Conservation (phyloP, 2,113 vertebrate genomes). For the Dolichotis patagonum region DNA sequence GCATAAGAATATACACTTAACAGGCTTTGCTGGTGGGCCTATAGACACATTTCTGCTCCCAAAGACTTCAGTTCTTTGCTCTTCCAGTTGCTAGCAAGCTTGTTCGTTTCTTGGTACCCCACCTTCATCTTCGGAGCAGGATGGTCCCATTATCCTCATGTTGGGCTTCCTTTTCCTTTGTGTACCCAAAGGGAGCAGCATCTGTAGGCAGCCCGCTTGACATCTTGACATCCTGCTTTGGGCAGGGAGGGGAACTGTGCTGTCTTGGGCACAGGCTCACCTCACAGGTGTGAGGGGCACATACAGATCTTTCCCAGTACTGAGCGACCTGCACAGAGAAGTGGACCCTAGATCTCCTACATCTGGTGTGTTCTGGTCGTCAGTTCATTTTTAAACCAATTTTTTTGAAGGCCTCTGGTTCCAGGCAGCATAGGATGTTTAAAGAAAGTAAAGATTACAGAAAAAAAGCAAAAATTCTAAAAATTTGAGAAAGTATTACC, state of each 20-base stretch:
- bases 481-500: background rate
- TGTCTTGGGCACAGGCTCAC: background rate
- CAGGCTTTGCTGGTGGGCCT: background rate
- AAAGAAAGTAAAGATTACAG: background rate
- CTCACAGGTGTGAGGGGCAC: no score
- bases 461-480: background rate
- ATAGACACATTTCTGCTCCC: background rate
- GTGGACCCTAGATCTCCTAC: background rate
- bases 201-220: background rate
- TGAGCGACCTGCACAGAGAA: background rate
- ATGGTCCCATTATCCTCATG: background rate
- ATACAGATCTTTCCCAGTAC: background rate
- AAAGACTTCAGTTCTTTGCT: background rate
- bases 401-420: background rate
- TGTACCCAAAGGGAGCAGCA: background rate
- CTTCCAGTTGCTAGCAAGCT: background rate
- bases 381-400: slow-evolving; percentile 35
- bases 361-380: background rate
- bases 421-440: background rate
- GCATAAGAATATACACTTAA: background rate
- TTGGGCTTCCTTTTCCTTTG: background rate
- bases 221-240: background rate
- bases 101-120: background rate
- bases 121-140: background rate
- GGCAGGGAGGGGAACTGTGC: background rate